Conservation (phyloP, 2,113 vertebrate species). For the Mormoops blainvillei region DNA sequence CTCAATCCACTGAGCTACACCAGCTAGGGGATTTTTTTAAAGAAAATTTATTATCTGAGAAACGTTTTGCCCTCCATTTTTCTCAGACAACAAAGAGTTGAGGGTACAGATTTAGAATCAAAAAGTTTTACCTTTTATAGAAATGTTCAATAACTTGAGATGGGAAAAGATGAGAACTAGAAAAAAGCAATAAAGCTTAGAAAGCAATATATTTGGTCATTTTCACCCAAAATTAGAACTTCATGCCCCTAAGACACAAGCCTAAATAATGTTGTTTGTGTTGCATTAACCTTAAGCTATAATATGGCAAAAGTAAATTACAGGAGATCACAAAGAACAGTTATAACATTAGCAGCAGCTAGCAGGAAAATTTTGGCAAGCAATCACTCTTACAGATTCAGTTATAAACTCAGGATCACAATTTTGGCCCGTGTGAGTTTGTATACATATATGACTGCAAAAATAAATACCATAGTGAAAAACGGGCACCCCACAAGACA, state of each 20-base stretch:
- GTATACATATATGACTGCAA: not conserved
- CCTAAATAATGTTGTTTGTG: slow-evolving; percentile 67
- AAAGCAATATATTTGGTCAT: slow-evolving; percentile 70
- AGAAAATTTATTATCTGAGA: slow-evolving; percentile 11
- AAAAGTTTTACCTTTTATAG: slow-evolving; percentile 54
- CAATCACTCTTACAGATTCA: slow-evolving; percentile 51
- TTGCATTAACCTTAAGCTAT: slow-evolving; percentile 63
- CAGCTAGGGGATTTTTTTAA: too few species aligned
- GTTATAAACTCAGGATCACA: slow-evolving; percentile 6
- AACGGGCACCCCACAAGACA: not conserved
- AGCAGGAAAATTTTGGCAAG: slow-evolving; percentile 46
- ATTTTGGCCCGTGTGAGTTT: not conserved
- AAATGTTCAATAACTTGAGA: slow-evolving; percentile 57
- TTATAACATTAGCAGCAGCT: slow-evolving; percentile 63
- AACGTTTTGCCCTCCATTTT: not conserved
- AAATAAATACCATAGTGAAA: not conserved
- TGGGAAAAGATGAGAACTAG: slow-evolving; percentile 57
- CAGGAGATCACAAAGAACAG: slow-evolving; percentile 46
- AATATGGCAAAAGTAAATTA: slow-evolving; percentile 69
- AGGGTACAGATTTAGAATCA: slow-evolving; percentile 53
- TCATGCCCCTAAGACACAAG: slow-evolving; percentile 58
- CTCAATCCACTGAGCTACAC: too few species aligned
- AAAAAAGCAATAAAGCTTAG: slow-evolving; percentile 62
- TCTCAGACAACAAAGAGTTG: slow-evolving; percentile 26
- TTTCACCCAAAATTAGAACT: slow-evolving; percentile 69